phyloP scores from a whole-genome alignment of 2,888 invertebrate genomes.

The Pherbina coryleti region DNA sequence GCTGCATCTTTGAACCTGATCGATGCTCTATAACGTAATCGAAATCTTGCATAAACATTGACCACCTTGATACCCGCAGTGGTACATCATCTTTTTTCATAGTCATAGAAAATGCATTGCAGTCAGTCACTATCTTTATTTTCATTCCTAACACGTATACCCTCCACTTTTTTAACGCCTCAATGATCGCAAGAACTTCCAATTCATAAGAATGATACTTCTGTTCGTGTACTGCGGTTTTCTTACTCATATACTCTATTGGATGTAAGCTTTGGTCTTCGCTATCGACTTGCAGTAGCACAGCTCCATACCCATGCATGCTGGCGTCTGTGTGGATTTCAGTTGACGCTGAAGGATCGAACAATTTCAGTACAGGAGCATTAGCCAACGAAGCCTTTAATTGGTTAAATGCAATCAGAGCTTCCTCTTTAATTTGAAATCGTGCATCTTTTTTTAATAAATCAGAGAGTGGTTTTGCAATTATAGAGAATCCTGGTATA shows the following conservation, averaged over 20 bases:
- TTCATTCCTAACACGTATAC: slow-evolving; percentile 32
- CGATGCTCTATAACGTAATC: slow-evolving; percentile 31
- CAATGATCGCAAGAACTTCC: slow-evolving; percentile 49
- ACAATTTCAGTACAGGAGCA: no score
- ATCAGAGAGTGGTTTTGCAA: no score
- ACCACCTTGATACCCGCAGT: slow-evolving; percentile 35
- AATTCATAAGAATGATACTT: slow-evolving; percentile 48
- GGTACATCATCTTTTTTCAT: slow-evolving; percentile 42
- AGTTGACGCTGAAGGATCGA: no score
- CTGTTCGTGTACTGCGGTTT: slow-evolving; percentile 49
- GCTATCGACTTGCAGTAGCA: slow-evolving; percentile 35
- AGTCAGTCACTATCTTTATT: slow-evolving; percentile 31
- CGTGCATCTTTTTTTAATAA: no score
- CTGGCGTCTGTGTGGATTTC: no score
- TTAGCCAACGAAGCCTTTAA: no score
- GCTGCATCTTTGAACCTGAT: slow-evolving; percentile 34
- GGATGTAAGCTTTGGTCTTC: slow-evolving; percentile 40
- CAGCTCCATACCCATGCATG: slow-evolving; percentile 41
- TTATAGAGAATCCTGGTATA: no score
- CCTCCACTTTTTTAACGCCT: slow-evolving; percentile 49
- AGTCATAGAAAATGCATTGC: no score
- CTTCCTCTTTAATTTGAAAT: no score
- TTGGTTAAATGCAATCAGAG: no score
- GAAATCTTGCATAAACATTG: slow-evolving; percentile 37
- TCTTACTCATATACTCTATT: slow-evolving; percentile 40